phyloP scores from a whole-genome alignment of 2,113 vertebrate species.

The Origma solitaria region DNA sequence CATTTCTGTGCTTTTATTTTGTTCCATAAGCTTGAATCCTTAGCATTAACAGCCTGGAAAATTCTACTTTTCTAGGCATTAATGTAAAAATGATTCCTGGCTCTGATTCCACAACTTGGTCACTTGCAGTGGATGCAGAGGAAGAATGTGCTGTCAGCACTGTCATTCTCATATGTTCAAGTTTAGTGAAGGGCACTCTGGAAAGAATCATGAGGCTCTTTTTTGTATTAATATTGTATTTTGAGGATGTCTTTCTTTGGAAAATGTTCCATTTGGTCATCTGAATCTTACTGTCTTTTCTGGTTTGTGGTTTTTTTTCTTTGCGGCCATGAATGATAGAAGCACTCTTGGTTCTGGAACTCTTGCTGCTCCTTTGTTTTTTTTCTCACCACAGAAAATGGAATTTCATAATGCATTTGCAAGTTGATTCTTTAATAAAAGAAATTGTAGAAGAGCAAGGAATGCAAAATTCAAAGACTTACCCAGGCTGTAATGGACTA shows the following conservation, averaged over 20 bases:
- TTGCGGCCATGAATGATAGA: not conserved
- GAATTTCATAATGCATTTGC: not conserved
- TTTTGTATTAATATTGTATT: not conserved
- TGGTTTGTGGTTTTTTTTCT: not conserved
- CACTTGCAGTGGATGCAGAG: not conserved
- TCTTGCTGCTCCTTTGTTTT: not conserved
- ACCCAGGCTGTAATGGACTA: not conserved
- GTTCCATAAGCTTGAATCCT: not conserved
- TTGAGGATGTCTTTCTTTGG: not conserved
- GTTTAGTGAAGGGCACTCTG: not conserved
- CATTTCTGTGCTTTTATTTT: not conserved
- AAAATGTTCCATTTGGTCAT: not conserved
- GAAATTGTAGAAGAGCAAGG: not conserved
- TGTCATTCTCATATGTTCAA: not conserved
- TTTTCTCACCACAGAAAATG: not conserved
- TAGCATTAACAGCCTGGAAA: not conserved
- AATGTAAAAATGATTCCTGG: not conserved
- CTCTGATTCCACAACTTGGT: not conserved
- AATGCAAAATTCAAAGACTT: not conserved
- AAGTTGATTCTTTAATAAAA: not conserved
- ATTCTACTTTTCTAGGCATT: not conserved
- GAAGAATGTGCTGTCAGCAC: not conserved
- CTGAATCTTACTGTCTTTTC: not conserved
- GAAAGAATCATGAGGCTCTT: not conserved
- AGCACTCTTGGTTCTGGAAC: not conserved